Evolutionary conservation across 1,140 invertebrate genomes (phyloP), one percentile per base, ranked within the genome.

Genomic region (Drosophila pseudoananassae): DNA sequence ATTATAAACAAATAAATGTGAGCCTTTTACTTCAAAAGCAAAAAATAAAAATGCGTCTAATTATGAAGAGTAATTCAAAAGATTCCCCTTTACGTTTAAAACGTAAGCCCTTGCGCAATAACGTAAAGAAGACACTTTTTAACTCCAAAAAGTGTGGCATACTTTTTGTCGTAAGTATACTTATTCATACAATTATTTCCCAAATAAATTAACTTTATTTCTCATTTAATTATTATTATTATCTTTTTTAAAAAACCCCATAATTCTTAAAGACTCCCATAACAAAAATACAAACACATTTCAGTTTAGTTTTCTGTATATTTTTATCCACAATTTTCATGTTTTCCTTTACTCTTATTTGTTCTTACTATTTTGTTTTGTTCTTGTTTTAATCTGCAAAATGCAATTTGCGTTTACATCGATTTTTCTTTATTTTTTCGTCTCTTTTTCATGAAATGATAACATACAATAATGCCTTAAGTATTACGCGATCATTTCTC

Each of bases 1-100:
- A 78, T 85, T 81, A 65, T 65, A 61, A 69, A 78, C 61, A 57
- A 87, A 82, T 85, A 85, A 85, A 85, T 75, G 78, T 82, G 82
- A 87, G 82, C 83, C 82, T 85, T 85, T 87, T 85, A 85, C 82
- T 85, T 87, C 77, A 49, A 85, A 78, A 85, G 82, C 78, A 71
- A 64, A 53, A 45, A 5, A 9, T 3, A 20, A 20, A 20, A 8
- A 0, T 40, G 29, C 43, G 7, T 57, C 20, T 20, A 20, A 20
- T 20, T 20, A 20, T 20, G 3, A 20, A 20, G 20, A 20, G n/a
- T 15, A 43, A 15, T 40, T 40, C n/a, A 15, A 40, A 40, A 14
- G 23, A n/a, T 12, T n/a, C n/a, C 38, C 38, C n/a, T 1, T 33
- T 7, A 31, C 36, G 10, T 38, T n/a, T 38, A 8, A 38, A 10